Base-by-base conservation (phyloP, 2,888 invertebrate genomes). In the Cheilosia vernalis region DNA sequence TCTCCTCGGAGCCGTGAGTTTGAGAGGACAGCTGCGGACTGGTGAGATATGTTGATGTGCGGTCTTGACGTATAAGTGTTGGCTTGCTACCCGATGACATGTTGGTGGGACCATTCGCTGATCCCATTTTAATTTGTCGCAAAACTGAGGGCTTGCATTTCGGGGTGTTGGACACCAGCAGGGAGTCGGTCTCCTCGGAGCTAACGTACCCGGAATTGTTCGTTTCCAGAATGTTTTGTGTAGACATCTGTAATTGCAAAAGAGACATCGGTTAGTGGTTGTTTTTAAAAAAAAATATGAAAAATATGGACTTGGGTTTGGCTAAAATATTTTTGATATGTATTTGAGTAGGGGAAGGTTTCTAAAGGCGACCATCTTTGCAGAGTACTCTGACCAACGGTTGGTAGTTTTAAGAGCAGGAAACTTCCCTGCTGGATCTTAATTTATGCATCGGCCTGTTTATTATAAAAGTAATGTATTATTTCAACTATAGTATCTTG, bases 1-100 rank as follows among this genome's bases (percentile, higher is more conserved):
- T 95, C 91, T 97, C 97, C 92, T 97, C 96, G 88, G 96, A 96
- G 69, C 96, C 96, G 88, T 94, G 93, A 21, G 95, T 92, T 72
- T 94, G 94, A 53, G 96, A 96, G 87, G 97, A 93, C 90, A 95
- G 94, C 83, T 94, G 94, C n/a, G 91, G 90, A 88, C 95, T 95
- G 78, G 96, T 94, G 80, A 95, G 92, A 91, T 95, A 94, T 90
- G 95, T 94, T 66, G 97, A 96, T 60, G 97, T 96, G 89, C 97
- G 96, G 93, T 97, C 97, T 93, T 97, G 97, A 88, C 97, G 94
- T 93, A 96, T 97, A 87, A 97, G 93, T 87, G 96, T 95, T 88
- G 97, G 97, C 91, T 97, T 97, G 79, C 94, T 94, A 87, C 93
- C 93, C 67, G 93, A 89, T 83, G 89, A 90, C 90, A 90, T 90